phyloP scores from a whole-genome alignment of 2,113 vertebrate genomes.

The Lycocorax pyrrhopterus region DNA sequence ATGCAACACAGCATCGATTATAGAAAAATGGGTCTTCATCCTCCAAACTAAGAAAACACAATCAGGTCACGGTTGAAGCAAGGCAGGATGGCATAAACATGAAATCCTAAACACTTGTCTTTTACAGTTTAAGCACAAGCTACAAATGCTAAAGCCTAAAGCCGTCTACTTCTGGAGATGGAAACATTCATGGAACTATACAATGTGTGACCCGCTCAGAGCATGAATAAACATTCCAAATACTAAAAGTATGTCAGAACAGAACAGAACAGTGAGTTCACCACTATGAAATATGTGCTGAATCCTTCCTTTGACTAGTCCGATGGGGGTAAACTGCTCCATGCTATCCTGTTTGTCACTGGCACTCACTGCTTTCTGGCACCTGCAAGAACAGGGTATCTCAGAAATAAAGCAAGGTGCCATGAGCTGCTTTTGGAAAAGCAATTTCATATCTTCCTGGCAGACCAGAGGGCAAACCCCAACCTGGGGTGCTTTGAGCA shows the following conservation, averaged over 20 bases:
- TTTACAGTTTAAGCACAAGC: background rate
- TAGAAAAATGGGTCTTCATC: background rate
- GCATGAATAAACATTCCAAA: background rate
- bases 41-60: background rate
- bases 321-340: background rate
- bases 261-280: background rate
- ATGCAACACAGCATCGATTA: rapidly evolving
- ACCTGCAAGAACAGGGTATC: background rate
- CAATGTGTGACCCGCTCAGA: rapidly evolving
- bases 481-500: background rate
- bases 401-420: background rate
- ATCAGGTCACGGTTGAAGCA: background rate
- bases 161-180: background rate
- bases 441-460: background rate
- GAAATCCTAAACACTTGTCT: background rate
- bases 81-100: background rate
- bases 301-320: background rate
- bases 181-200: background rate
- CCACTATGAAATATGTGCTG: background rate
- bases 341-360: background rate
- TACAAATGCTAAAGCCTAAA: background rate
- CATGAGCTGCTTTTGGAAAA: background rate
- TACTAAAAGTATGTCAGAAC: background rate
- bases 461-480: background rate
- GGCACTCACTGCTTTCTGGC: background rate